phyloP scores from a whole-genome alignment of 64 coral and sea anemone genomes.

The Stylophora pistillata region DNA sequence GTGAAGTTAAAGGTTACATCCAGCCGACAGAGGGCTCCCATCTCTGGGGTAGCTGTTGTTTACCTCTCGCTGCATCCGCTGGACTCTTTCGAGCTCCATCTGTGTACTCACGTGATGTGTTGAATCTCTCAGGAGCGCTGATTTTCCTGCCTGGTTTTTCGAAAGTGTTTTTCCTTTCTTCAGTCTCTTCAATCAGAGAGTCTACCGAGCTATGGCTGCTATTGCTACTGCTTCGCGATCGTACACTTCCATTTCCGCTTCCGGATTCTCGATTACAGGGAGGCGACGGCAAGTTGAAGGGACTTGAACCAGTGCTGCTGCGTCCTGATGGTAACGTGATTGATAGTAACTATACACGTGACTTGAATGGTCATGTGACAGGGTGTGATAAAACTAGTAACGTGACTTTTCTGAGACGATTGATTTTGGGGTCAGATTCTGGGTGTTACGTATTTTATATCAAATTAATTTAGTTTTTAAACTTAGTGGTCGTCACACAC shows the following conservation, averaged over 20 bases:
- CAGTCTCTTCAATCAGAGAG: conserved; percentile 46
- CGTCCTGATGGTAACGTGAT: conserved; percentile 44
- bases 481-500: no score
- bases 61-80: conserved; percentile 37
- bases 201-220: conserved; percentile 60
- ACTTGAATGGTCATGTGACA: background rate
- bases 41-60: background rate
- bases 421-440: background rate
- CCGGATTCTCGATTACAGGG: conserved; percentile 11
- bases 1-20: background rate
- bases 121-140: conserved; percentile 14
- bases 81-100: background rate
- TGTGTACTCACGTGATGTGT: background rate
- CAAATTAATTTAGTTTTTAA: no score
- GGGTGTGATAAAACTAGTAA: no score
- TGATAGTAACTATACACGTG: conserved; percentile 26
- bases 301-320: conserved; percentile 36
- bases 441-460: no score
- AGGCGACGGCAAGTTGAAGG: background rate
- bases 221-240: background rate
- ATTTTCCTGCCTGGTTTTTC: conserved; percentile 29
- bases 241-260: conserved; percentile 36
- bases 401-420: background rate
- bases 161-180: conserved; percentile 41
- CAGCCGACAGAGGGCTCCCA: background rate